phyloP scores from a whole-genome alignment of 1,140 invertebrate species.

The Ceratina japonica region DNA sequence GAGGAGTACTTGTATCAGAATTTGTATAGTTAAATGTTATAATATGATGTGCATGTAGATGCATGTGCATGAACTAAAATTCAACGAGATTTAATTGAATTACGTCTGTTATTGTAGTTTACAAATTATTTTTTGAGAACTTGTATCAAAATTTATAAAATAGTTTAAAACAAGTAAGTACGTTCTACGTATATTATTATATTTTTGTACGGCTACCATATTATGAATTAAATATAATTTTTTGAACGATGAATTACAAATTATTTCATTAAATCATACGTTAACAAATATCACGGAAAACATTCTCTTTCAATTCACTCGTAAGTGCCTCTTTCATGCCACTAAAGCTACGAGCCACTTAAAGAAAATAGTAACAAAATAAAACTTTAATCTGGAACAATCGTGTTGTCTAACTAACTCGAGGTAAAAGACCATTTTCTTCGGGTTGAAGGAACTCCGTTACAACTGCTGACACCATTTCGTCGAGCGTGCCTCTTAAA shows the following conservation, averaged over 20 bases:
- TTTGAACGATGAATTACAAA: neutral
- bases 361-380: conserved; percentile 8
- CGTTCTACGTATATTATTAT: neutral
- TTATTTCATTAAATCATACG: neutral
- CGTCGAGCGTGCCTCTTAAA: conserved; percentile 83
- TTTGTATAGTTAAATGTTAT: neutral
- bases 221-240: neutral
- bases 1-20: too few relatives aligned
- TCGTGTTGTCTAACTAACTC: conserved; percentile 36
- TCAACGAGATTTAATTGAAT: too few relatives aligned
- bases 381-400: neutral
- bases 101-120: neutral
- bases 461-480: conserved; percentile 89
- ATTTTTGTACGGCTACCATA: neutral
- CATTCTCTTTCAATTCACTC: neutral
- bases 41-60: neutral
- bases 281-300: neutral
- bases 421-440: conserved; percentile 84
- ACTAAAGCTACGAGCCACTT: neutral
- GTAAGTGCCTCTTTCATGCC: neutral
- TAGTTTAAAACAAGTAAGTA: conserved; percentile 17
- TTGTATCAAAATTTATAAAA: neutral
- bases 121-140: neutral
- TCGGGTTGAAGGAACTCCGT: conserved; percentile 90
- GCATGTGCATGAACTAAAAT: too few relatives aligned